These are phyloP conservation scores for Trochalopteron elliotii DNA, from an alignment of 2,113 vertebrate species.

Conservation along the genomic window DNA sequence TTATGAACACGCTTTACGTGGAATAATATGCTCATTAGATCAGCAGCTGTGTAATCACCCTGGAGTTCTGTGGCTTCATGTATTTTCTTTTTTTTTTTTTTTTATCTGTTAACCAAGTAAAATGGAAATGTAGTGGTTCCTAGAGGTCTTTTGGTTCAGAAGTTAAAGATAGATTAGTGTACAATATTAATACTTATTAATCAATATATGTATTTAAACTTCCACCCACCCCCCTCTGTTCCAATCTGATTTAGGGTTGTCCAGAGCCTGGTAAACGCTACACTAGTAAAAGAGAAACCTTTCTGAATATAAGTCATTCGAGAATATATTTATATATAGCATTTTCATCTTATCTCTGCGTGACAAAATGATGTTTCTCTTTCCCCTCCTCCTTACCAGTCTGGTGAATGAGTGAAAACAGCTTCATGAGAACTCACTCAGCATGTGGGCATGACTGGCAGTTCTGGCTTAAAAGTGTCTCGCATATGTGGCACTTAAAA, in stretches of 20 bases:
- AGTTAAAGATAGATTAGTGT: background rate
- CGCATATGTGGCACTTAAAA: background rate
- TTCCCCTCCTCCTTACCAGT: background rate
- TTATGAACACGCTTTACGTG: background rate
- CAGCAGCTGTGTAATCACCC: background rate
- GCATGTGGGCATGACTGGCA: background rate
- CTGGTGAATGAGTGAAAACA: background rate
- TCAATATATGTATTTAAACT: background rate
- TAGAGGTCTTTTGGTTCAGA: background rate
- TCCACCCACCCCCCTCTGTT: accelerated
- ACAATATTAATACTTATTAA: background rate
- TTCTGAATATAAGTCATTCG: background rate
- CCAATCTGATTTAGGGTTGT: background rate
- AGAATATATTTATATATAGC: background rate
- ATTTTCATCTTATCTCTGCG: background rate
- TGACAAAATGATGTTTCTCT: background rate
- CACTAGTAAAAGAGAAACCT: background rate
- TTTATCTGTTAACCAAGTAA: background rate
- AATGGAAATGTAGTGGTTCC: background rate
- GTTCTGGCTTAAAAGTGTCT: background rate
- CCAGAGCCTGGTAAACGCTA: background rate
- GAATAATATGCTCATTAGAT: background rate
- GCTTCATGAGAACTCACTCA: background rate
- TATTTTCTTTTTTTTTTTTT: background rate
- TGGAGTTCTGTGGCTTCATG: background rate